A percentile compares a stretch with the other conserved stretches of the same genome.
These are phyloP conservation scores for Physocephala rufipes DNA, from an alignment of 2,888 invertebrate species.

Conservation along the genomic window DNA sequence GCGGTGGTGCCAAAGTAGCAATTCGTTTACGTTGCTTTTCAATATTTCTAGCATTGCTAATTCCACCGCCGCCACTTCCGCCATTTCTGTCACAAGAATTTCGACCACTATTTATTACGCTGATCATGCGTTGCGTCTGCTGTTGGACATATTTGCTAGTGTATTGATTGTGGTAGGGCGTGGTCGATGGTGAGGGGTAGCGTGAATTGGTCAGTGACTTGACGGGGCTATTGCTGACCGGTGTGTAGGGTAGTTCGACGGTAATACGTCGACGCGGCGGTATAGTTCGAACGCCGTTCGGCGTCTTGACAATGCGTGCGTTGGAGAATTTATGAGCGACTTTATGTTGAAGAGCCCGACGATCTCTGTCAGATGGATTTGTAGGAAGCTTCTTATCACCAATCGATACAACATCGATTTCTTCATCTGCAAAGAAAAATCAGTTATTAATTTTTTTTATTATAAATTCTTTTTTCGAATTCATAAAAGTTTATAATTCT, in stretches of 20 bases:
- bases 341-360: conserved; percentile 72
- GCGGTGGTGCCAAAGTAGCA: conserved; percentile 24
- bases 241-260: conserved; percentile 56
- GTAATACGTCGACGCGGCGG: conserved; percentile 53
- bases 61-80: conserved; percentile 35
- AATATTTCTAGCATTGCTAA: conserved; percentile 41
- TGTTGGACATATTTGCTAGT: conserved; percentile 58
- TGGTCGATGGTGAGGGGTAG: conserved; percentile 59
- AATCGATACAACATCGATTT: conserved; percentile 84
- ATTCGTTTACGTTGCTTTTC: conserved; percentile 28
- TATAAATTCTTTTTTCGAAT: too few relatives aligned
- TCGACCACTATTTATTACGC: conserved; percentile 49
- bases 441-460: too few relatives aligned
- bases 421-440: conserved; percentile 70
- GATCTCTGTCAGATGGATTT: conserved; percentile 75
- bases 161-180: conserved; percentile 53
- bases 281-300: conserved; percentile 55
- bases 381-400: conserved; percentile 73
- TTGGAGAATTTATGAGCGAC: conserved; percentile 70
- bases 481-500: too few relatives aligned
- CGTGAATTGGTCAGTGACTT: conserved; percentile 60
- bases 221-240: conserved; percentile 60
- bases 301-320: conserved; percentile 56
- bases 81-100: too few relatives aligned
- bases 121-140: conserved; percentile 60